Base-by-base conservation (phyloP, 2,113 vertebrate species). In the Centropus unirufus region DNA sequence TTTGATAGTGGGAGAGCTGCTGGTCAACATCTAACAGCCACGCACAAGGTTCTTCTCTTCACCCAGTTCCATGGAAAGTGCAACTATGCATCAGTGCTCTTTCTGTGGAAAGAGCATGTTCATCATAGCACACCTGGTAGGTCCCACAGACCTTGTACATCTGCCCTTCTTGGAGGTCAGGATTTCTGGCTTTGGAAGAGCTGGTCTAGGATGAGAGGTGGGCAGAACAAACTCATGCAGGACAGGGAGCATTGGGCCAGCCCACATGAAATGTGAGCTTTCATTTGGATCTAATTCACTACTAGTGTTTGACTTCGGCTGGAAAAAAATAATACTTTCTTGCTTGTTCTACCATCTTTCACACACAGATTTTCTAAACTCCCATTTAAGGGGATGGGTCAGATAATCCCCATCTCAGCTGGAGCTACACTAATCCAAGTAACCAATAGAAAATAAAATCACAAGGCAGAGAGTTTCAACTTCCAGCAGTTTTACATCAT, bases 401-500 rank as follows among this genome's bases (percentile, higher is more conserved):
- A 81, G 7, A 39, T 23, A 73, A 61, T 4, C 10, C 21, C 32
- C 14, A 3, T 29, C 1, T 47, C 46, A 69, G n/a, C 32, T 22
- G 32, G 46, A 85, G 22, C 26, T 57, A 6, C 21, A 23, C 3
- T 13, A 8, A 22, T 8, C 2, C 30, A 62, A 73, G 21, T 29
- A 66, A 42, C 0, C 62, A 36, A 34, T 26, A 61, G 24, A 12
- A 62, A 82, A 75, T 61, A 42, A 61, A 14, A 36, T 55, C 39
- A 32, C 17, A 32, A 3, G 2, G 47, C 23, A 39, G 61, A 57
- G 32, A 52, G 4, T 2, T 39, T 51, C 55, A 22, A 24, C 13
- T 44, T 75, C 30, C 47, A 74, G 39, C 34, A 18, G 21, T 14
- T 29, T 19, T 32, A 2, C 1, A 1, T 18, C 2, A 0, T 8